Base-by-base conservation (phyloP, 2,797 vertebrate genomes). In the Sebastes oblongus region DNA sequence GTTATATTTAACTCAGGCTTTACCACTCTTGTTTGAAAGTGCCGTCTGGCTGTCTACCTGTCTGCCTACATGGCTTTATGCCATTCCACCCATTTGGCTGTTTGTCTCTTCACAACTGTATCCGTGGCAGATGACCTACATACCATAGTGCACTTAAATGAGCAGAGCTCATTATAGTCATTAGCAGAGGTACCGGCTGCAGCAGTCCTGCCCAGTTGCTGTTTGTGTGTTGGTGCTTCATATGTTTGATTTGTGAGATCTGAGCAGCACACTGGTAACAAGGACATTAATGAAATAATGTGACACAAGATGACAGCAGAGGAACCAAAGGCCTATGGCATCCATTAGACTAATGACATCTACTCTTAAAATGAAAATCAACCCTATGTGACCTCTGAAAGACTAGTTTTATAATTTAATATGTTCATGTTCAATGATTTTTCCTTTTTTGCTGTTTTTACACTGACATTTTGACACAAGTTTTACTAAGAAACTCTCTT, bases 161-260 rank as follows among this genome's bases (percentile, higher is more conserved):
- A 86, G 39, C 13, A 36, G 10, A 67, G 56, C 50, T 72, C 73
- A 78, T 86, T 80, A 81, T 8, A 25, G 70, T 60, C 74, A 86
- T 84, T 70, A 77, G 52, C 34, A 56, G 67, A 65, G 18, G 22
- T 42, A 66, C 16, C 1, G 9, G 36, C 72, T 30, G 34, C 13
- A 32, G 56, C 68, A 39, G 62, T 75, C 18, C 30, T 71, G 39
- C 6, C 1, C 27, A 30, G 39, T 24, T 77, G 74, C 58, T 82
- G 4, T 68, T 68, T 73, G 42, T 80, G 36, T 29, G 42, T 76
- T 34, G n/a, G n/a, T 10, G 29, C 67, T 58, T n/a, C 0, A 0
- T 52, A 11, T 71, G 72, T 82, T 77, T 80, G n/a, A 77, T 87
- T 72, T 81, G 32, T 58, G 54, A 78, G 75, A 80, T 58, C 58